Base-by-base conservation (phyloP, 2,888 invertebrate species). In the Watsonalla cultraria region DNA sequence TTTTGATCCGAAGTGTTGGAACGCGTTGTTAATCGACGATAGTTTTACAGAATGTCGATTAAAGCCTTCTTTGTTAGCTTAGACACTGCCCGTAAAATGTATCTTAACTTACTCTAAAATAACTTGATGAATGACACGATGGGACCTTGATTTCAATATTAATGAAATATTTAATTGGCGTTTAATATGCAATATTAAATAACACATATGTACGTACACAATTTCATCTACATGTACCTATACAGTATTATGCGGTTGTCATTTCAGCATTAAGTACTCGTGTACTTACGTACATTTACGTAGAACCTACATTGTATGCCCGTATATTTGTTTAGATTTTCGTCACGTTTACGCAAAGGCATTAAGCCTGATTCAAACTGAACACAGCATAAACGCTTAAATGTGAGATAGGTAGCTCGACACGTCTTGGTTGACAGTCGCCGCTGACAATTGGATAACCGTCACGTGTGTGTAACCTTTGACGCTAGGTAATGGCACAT, bases 311-410 rank as follows among this genome's bases (percentile, higher is more conserved):
- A 37, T 42, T 54, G 39, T 34, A 51, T 33, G 48, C 15, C 5
- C 15, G 37, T 51, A 24, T 24, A 24, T 24, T 24, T 51, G 51
- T 45, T 45, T 47, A 47, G 45, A 61, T 62, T 60, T 58, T 66
- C 66, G 72, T 68, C 71, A 71, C 70, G 70, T 68, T 58, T 62
- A 67, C 70, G 70, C 72, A 68, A 72, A 72, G 67, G 72, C 64
- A 68, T 60, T 60, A 53, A 53, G 60, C 56, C 61, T 66, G 69
- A 77, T 37, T 8, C 37, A 7, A 37, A 37, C 24, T 24, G 24
- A 24, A 24, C 24, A 24, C 37, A 37, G 37, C 37, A 37, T 37
- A 7, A 8, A 5, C 37, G 37, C 37, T 37, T 9, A 37, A 7
- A 37, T 37, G 9, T 9, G 37, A 37, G 7, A 37, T 42, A 37